phyloP scores from a whole-genome alignment of 1,140 invertebrate species.

The Atta texana region DNA sequence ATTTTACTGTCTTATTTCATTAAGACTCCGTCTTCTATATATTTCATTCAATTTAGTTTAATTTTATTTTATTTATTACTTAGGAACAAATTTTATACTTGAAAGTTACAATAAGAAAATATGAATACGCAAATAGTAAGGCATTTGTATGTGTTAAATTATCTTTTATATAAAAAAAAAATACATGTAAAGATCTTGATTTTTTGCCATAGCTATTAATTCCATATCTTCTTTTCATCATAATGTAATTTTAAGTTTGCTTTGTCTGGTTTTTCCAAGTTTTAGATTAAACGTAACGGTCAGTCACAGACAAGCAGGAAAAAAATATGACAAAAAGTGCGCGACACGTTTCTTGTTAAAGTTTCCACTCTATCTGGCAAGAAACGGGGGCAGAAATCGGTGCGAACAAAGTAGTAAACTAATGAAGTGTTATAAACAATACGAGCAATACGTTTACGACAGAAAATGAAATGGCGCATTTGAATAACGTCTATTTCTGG shows the following conservation, averaged over 20 bases:
- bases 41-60: too few species aligned
- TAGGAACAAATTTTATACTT: too few species aligned
- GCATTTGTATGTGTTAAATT: background rate
- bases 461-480: slow-evolving; percentile 52
- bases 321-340: slow-evolving; percentile 21
- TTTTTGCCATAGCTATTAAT: slow-evolving; percentile 4
- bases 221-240: background rate
- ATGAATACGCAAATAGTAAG: too few species aligned
- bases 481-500: slow-evolving; percentile 45
- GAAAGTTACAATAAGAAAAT: too few species aligned
- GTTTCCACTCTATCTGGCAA: slow-evolving; percentile 33
- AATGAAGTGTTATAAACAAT: slow-evolving; percentile 52
- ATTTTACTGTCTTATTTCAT: background rate
- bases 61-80: too few species aligned
- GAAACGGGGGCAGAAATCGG: slow-evolving; percentile 18
- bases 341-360: slow-evolving; percentile 55
- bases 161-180: background rate
- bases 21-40: background rate
- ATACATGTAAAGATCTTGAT: background rate
- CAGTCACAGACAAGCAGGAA: slow-evolving; percentile 9
- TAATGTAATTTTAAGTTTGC: slow-evolving; percentile 26
- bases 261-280: slow-evolving; percentile 23
- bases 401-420: slow-evolving; percentile 43
- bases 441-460: slow-evolving; percentile 44
- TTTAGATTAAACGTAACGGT: slow-evolving; percentile 45